Evolutionary conservation across 2,888 invertebrate species (phyloP), one percentile per base, ranked within the genome.

Genomic region (Salpingus planirostris): DNA sequence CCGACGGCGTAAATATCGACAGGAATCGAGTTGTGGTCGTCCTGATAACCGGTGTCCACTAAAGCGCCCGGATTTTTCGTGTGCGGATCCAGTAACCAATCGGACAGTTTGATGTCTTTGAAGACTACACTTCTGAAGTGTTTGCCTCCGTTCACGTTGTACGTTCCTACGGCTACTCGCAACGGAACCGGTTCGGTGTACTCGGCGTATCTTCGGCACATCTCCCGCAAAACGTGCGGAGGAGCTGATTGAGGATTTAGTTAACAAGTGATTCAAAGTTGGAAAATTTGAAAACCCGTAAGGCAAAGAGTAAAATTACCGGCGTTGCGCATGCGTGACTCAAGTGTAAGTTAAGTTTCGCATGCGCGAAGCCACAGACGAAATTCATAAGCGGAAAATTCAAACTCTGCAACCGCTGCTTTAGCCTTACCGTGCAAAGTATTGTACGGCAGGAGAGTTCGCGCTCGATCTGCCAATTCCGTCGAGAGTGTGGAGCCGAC

Each of bases 111-210:
- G 1, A 84, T 74, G 61, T 89, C 87, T 64, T 92, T 93, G 60
- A 90, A 91, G 14, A 89, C 96, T 31, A 98, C 83, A 63, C 92
- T 95, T 46, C 93, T 78, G 57, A 98, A 96, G 66, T 96, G 95
- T 66, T 95, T 96, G 2, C 98, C 98, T 22, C 98, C 98, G 66
- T 99, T 99, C 0, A 99, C 97, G 66, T 99, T 99, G 69, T 97
- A 99, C 1, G 98, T 99, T 10, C 93, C 97, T 31, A 92, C 80
- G 28, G 88, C 84, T 3, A 97, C 75, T 13, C 89, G 74, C 12
- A 91, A 69, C 42, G 74, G 73, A 32, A 76, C 69, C 2, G 80
- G 74, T 30, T 73, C 73, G 0, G 82, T 79, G 51, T 80, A 89
- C 62, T 92, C 90, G 49, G 73, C 75, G 47, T 80, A 81, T 32